Evolutionary conservation across 2,797 vertebrate genomes (phyloP).

Genomic region (Sarcophilus harrisii): DNA sequence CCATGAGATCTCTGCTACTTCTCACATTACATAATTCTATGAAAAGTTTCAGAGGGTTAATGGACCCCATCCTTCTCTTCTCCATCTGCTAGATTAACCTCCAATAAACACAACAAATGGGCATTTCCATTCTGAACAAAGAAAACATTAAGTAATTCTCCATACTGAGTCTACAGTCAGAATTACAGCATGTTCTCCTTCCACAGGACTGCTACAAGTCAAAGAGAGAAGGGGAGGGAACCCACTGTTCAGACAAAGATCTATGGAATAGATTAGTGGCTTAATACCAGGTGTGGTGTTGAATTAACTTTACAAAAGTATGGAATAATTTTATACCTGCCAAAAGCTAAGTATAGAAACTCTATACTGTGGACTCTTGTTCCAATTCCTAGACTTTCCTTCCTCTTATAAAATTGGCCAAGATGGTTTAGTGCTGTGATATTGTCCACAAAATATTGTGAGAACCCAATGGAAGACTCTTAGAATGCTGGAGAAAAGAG

Average conservation of each 20-base stretch:
- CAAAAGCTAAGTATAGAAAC: not conserved
- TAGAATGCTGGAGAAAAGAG: not conserved
- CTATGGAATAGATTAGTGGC: not conserved
- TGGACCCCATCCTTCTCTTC: not conserved
- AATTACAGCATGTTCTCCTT: not conserved
- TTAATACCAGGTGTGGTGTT: not conserved
- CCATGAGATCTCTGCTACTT: not conserved
- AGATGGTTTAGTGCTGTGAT: not conserved
- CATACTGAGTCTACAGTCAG: not conserved
- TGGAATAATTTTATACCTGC: not conserved
- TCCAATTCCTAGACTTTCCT: not conserved
- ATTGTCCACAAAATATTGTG: constrained; percentile 8
- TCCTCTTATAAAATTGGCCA: not conserved
- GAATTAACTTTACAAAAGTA: not conserved
- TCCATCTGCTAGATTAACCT: not conserved
- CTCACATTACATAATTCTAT: not conserved
- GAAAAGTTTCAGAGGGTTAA: not conserved
- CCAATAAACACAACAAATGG: not conserved
- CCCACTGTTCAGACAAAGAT: not conserved
- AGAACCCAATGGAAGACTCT: not conserved
- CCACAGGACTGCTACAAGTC: not conserved
- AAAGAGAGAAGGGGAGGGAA: not conserved
- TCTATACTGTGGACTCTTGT: not conserved
- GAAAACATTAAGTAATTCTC: not conserved
- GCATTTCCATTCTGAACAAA: constrained; percentile 2